Evolutionary conservation across 2,888 invertebrate genomes (phyloP), one percentile per base, ranked within the genome.

Genomic region (Hypercompe scribonia): DNA sequence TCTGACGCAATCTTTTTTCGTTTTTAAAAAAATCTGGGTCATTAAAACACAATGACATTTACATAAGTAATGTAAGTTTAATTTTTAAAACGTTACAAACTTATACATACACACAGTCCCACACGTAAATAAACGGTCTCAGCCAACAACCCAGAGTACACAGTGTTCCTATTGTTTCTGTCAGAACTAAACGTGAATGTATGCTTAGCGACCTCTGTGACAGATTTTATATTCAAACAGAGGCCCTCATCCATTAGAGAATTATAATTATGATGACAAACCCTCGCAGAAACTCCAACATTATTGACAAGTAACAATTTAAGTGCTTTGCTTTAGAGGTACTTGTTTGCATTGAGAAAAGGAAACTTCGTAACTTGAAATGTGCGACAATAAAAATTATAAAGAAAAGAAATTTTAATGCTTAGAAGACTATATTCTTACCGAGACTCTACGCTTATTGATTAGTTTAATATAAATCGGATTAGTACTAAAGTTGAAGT

Each of bases 191-290:
- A 75, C 70, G 54, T 76, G 63, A 76, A 69, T 78, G 69, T 81
- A 66, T 77, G 68, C 81, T 58, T 64, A 79, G 71, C 46, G 73
- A 63, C 71, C 72, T 72, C 76, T 78, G 78, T 77, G 66, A 68
- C 65, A 75, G 78, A 75, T 76, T 80, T 79, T 70, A 42, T 71
- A 42, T 36, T 77, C 65, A 76, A 76, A 78, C 72, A 68, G 74
- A 66, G 68, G 67, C 50, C 39, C 31, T 68, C 42, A 71, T 68
- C 77, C 63, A 64, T 76, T 78, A 74, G 78, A 58, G 69, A 66
- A 75, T 79, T 77, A 80, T 64, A 69, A 79, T 78, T 73, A 77
- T 63, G 72, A 72, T 61, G 78, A 74, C 75, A 54, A 72, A 75
- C 75, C 70, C 73, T 78, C 74, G 75, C 71, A 15, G 46, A 65